Base-by-base conservation (phyloP, 1,140 invertebrate species). In the Drosophila arawakana region DNA sequence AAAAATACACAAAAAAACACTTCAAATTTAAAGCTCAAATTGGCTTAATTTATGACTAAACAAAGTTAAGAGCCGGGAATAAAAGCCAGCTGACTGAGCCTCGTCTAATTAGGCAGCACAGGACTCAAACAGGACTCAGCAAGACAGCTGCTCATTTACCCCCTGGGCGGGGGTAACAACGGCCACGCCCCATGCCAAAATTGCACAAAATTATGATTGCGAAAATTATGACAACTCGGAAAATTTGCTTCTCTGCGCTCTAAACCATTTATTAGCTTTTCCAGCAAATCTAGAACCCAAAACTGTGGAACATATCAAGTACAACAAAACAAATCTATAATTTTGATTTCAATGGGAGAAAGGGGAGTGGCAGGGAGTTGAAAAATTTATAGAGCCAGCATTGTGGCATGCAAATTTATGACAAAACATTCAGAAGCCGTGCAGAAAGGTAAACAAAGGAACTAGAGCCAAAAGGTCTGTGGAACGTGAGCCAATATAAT, bases 321-420 rank as follows among this genome's bases (percentile, higher is more conserved):
- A 54, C n/a, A 71, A 75, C 41, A 70, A 75, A 71, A 71, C 49
- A 68, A 79, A 75, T 85, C 78, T 78, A 85, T 85, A 81, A 85
- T 85, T 84, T 85, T 57, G 35, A 25, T 59, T 65, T 44, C 30
- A 80, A 21, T 21, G 18, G 71, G 81, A 80, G 84, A 30, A 30
- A 18, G 11, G 41, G 34, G 57, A 18, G 13, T 21, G 18, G 8
- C 13, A 39, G 13, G 39, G 21, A 13, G 10, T 7, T 25, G 50
- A 49, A 84, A 15, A 77, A 74, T 84, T 80, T 72, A 81, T 79
- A 67, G 80, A 34, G 47, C 66, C 52, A 44, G 35, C 80, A 73
- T 84, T 89, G 84, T 89, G 78, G 18, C 35, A 89, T 88, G 84
- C 80, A 88, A 88, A 88, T 88, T 88, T 88, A 88, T 88, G 83